A percentile compares a stretch with the other conserved stretches of the same genome.
Evolutionary conservation across 2,797 vertebrate genomes (phyloP).

Genomic region (Hydrophis major): DNA sequence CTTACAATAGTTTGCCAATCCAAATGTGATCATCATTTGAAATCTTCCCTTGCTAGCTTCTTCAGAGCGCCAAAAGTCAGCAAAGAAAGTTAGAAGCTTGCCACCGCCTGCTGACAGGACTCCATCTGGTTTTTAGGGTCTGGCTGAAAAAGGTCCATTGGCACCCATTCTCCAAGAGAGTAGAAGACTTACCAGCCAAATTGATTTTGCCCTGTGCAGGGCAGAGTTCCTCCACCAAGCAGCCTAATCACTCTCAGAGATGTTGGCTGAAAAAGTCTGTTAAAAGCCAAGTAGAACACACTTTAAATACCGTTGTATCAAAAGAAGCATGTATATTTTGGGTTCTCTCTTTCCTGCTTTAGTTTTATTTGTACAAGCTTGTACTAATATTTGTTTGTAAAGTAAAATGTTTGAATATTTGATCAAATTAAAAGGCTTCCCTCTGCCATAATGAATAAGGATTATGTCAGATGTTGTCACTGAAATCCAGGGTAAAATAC

Average conservation of each 20-base stretch:
- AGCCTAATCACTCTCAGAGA: not conserved
- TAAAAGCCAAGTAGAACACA: not conserved
- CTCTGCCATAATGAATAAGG: not conserved
- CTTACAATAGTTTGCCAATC: not conserved
- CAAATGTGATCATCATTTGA: not conserved
- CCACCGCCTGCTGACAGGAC: not conserved
- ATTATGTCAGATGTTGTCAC: not conserved
- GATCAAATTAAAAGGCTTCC: not conserved
- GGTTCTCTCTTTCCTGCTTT: not conserved
- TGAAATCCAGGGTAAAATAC: not conserved
- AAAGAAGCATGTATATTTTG: not conserved
- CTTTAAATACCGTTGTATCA: not conserved
- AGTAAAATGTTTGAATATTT: not conserved
- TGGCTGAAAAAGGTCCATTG: not conserved
- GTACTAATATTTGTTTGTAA: not conserved
- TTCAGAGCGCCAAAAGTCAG: not conserved
- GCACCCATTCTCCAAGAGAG: not conserved
- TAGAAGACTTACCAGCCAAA: not conserved
- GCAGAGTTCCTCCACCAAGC: not conserved
- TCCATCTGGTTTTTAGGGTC: not conserved
- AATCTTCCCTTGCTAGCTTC: not conserved
- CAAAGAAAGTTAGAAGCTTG: not conserved
- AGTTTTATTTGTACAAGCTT: not conserved
- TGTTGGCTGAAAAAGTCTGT: not conserved
- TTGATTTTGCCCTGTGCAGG: not conserved